Conservation (phyloP, 2,113 vertebrate species). For the Aythya baeri region DNA sequence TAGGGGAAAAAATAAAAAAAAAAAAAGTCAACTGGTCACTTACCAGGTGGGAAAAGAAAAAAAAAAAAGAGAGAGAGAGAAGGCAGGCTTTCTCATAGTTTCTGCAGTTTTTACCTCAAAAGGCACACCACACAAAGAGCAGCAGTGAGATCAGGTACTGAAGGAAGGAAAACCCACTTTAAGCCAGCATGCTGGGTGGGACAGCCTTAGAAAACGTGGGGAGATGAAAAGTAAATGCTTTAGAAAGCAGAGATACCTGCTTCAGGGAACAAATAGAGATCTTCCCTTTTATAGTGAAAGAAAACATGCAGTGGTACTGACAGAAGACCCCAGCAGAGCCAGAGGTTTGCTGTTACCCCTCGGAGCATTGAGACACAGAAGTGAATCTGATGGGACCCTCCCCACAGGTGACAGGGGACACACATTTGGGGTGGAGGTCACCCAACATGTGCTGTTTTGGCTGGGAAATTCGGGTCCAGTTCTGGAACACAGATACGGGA, state of each 20-base stretch:
- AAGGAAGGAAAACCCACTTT: neutral
- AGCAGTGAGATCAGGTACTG: neutral
- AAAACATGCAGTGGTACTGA: neutral
- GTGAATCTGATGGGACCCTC: neutral
- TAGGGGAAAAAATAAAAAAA: neutral
- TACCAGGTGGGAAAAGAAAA: neutral
- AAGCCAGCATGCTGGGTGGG: neutral
- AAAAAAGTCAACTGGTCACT: neutral
- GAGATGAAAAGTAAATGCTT: neutral
- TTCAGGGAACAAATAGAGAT: neutral
- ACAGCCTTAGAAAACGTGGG: neutral
- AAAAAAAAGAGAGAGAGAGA: neutral
- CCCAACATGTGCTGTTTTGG: neutral
- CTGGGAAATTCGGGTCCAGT: neutral
- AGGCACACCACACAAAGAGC: neutral
- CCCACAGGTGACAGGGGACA: neutral
- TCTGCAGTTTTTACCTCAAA: neutral
- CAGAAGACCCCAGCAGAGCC: neutral
- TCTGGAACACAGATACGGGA: neutral
- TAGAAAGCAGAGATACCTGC: neutral
- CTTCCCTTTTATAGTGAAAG: neutral
- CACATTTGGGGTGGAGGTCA: neutral
- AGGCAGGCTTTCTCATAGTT: neutral
- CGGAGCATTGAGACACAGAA: too few relatives aligned
- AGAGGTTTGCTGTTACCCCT: neutral